Percentiles rank a stretch among this genome's conserved stretches.
phyloP scores from a whole-genome alignment of 1,140 invertebrate genomes.

The Camponotus pennsylvanicus region DNA sequence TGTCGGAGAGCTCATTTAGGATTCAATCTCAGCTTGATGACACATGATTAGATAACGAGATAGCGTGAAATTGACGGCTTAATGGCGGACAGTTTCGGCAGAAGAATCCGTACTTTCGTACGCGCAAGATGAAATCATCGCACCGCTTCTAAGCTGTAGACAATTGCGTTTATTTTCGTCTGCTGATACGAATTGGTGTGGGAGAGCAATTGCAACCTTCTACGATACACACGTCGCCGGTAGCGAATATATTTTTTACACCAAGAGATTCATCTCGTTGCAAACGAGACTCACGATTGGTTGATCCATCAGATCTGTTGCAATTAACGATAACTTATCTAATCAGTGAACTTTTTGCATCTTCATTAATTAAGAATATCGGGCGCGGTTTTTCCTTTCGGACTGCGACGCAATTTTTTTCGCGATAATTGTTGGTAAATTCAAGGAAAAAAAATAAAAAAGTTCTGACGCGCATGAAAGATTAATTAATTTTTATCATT shows the following conservation, averaged over 20 bases:
- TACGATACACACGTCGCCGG: not conserved
- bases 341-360: constrained; percentile 31
- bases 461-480: not conserved
- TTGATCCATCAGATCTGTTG: not conserved
- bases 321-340: constrained; percentile 45
- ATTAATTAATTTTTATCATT: not conserved
- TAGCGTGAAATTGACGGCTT: not conserved
- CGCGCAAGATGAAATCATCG: constrained; percentile 31
- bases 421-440: not conserved
- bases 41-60: not conserved
- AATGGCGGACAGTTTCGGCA: not conserved
- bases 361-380: constrained; percentile 16
- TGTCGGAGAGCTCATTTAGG: not conserved
- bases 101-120: not conserved
- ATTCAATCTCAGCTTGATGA: not conserved
- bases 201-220: constrained; percentile 32
- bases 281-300: not conserved
- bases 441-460: not conserved
- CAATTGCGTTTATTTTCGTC: constrained; percentile 49
- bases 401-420: not conserved
- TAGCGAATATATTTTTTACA: constrained; percentile 28
- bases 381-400: not conserved
- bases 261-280: not conserved
- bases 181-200: not conserved
- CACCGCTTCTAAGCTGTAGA: constrained; percentile 5